A percentile compares a stretch with the other conserved stretches of the same genome.
These are phyloP conservation scores for Clistopyga incitator DNA, from an alignment of 2,888 invertebrate species.

Conservation along the genomic window DNA sequence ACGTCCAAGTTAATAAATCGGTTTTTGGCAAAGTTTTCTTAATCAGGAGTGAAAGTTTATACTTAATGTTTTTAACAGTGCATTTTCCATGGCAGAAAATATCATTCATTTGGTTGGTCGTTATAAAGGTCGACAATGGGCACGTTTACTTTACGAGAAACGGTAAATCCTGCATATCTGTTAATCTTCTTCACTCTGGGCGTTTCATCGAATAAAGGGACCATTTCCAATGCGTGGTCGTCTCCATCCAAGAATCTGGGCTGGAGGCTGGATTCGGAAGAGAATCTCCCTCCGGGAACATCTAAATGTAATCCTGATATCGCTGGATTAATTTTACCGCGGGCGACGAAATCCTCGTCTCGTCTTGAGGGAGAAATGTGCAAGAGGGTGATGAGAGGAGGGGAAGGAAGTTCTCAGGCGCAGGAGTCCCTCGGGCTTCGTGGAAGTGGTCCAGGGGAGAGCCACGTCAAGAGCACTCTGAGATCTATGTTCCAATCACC, in stretches of 20 bases:
- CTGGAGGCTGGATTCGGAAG: constrained; percentile 9
- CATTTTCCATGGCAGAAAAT: not conserved
- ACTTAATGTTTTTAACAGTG: not conserved
- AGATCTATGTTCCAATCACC: constrained; percentile 37
- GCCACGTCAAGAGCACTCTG: constrained; percentile 24
- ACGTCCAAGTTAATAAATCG: too few species aligned
- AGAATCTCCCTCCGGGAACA: constrained; percentile 41
- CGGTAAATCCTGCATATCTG: constrained; percentile 1
- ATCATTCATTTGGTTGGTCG: not conserved
- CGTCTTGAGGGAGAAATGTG: constrained; percentile 26
- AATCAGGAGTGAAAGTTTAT: too few species aligned
- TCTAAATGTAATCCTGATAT: constrained; percentile 59
- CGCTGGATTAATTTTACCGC: constrained; percentile 63
- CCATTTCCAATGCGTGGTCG: constrained; percentile 64
- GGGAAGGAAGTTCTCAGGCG: constrained; percentile 31
- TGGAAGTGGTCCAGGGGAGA: constrained; percentile 27
- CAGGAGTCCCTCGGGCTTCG: constrained; percentile 34
- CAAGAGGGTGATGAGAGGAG: constrained; percentile 27
- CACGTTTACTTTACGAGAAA: not conserved
- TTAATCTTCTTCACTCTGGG: constrained; percentile 38
- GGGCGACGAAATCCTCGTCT: constrained; percentile 38
- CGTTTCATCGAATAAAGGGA: constrained; percentile 67
- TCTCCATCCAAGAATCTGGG: constrained; percentile 10
- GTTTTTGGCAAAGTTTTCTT: too few species aligned
- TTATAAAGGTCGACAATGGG: not conserved